phyloP scores from a whole-genome alignment of 2,888 invertebrate genomes.

The Volucella inanis region DNA sequence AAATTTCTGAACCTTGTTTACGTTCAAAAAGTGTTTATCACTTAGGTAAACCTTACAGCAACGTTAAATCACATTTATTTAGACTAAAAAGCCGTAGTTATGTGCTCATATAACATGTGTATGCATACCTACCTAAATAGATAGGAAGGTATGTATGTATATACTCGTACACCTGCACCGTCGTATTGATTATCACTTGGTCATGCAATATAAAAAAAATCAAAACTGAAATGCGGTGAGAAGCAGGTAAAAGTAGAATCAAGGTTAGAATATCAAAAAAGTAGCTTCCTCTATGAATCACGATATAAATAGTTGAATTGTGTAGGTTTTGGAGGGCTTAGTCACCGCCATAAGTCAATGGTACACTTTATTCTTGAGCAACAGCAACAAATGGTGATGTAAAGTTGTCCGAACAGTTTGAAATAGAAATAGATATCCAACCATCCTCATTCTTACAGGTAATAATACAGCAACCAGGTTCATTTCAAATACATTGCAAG shows the following conservation, averaged over 20 bases:
- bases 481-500: slow-evolving; percentile 13
- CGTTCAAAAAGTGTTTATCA: slow-evolving; percentile 2
- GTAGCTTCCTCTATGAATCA: slow-evolving; percentile 44
- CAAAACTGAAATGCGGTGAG: slow-evolving; percentile 19
- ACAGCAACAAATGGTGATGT: slow-evolving; percentile 35
- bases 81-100: slow-evolving; percentile 1
- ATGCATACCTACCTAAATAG: too few relatives aligned
- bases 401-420: not conserved
- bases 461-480: not conserved
- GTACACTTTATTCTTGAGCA: slow-evolving; percentile 25
- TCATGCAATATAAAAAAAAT: slow-evolving; percentile 27
- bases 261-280: slow-evolving; percentile 46
- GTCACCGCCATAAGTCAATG: slow-evolving; percentile 23
- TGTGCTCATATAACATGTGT: not conserved
- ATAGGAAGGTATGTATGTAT: too few relatives aligned
- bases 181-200: slow-evolving; percentile 44
- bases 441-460: slow-evolving; percentile 29
- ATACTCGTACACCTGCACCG: slow-evolving; percentile 14
- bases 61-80: slow-evolving; percentile 24
- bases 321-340: slow-evolving; percentile 26
- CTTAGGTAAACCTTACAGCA: slow-evolving; percentile 11
- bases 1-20: slow-evolving; percentile 17
- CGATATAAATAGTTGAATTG: slow-evolving; percentile 40
- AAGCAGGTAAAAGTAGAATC: slow-evolving; percentile 58
- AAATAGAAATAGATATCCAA: slow-evolving; percentile 50